These are phyloP conservation scores for Xenentodon cancila DNA, from an alignment of 2,797 vertebrate species.

Conservation along the genomic window DNA sequence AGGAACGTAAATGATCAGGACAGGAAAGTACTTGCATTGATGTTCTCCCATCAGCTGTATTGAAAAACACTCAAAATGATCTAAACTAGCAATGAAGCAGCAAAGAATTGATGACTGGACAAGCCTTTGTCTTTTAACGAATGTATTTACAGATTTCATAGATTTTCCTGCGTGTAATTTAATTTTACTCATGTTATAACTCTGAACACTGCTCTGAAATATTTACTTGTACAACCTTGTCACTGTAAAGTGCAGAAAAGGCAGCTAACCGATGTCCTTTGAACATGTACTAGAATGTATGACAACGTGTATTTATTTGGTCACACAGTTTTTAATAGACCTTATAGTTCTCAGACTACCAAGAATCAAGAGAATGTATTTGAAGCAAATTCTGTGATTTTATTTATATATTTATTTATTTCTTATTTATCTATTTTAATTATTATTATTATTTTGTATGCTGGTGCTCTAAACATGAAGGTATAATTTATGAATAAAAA, in stretches of 20 bases:
- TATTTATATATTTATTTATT: constrained; percentile 65
- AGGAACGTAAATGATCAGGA: no score
- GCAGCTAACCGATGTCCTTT: neutral
- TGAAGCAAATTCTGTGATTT: constrained; percentile 13
- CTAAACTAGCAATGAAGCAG: neutral
- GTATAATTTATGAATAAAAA: constrained; percentile 46
- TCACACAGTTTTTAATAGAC: no score
- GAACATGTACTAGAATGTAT: neutral
- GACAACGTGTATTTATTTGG: no score
- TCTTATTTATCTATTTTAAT: constrained; percentile 41
- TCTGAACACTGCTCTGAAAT: constrained; percentile 41
- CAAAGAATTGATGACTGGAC: neutral
- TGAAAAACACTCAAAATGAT: no score
- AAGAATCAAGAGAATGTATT: constrained; percentile 17
- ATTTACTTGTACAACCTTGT: constrained; percentile 14
- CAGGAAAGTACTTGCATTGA: neutral
- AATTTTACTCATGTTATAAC: constrained; percentile 16
- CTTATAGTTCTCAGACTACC: constrained; percentile 46
- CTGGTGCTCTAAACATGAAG: constrained; percentile 15
- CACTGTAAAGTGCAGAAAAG: constrained; percentile 7
- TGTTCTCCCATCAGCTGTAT: neutral
- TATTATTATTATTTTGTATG: constrained; percentile 13
- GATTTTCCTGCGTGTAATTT: neutral
- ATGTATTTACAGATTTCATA: neutral
- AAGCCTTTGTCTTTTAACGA: neutral